Percentiles rank a stretch among this genome's conserved stretches.
Evolutionary conservation across 1,140 invertebrate species (phyloP).

Genomic region (Cepaea nemoralis): DNA sequence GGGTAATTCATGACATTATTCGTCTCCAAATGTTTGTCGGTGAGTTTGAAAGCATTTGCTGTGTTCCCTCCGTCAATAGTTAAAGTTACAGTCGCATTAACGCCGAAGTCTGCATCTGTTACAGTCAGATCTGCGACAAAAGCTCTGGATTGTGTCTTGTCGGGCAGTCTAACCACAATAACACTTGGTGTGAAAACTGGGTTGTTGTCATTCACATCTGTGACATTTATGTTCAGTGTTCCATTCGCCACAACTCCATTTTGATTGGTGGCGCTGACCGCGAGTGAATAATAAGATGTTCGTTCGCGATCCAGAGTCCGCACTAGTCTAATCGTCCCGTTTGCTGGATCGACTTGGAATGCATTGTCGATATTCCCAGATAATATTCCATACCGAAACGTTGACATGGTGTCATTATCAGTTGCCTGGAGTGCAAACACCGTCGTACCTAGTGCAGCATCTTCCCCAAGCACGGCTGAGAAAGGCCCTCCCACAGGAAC

Average conservation of each 20-base stretch:
- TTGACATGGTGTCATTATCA: neutral
- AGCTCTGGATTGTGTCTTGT: neutral
- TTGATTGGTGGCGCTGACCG: neutral
- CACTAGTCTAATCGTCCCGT: neutral
- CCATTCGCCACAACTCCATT: neutral
- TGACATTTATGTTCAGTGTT: neutral
- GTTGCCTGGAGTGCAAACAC: slow-evolving; percentile 1
- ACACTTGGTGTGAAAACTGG: slow-evolving; percentile 3
- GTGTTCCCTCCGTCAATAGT: neutral
- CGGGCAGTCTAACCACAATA: neutral
- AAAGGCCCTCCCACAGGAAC: neutral
- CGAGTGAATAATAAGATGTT: neutral
- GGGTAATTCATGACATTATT: neutral
- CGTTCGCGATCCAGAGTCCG: slow-evolving; percentile 26
- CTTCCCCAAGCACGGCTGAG: neutral
- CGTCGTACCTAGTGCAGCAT: neutral
- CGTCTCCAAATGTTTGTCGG: neutral
- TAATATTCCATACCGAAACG: neutral
- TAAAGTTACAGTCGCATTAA: neutral
- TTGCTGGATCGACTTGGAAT: slow-evolving; percentile 5
- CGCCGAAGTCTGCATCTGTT: slow-evolving; percentile 7
- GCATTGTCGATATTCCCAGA: slow-evolving; percentile 19
- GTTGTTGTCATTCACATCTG: slow-evolving; percentile 29
- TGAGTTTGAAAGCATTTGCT: neutral
- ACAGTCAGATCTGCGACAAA: neutral